Base-by-base conservation (phyloP, 2,888 invertebrate genomes). In the Salpingus planirostris region DNA sequence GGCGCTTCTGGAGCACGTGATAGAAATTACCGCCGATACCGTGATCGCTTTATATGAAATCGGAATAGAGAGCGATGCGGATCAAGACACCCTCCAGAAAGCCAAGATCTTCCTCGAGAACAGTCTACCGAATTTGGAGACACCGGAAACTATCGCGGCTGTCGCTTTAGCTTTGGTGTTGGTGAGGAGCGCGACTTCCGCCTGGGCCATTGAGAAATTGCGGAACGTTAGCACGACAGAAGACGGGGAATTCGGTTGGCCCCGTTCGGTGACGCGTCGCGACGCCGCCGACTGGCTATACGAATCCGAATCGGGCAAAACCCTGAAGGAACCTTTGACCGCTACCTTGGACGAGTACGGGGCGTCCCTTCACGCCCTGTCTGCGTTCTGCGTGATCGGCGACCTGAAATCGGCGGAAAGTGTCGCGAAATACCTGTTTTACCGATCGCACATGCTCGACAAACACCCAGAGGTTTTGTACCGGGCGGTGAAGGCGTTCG, bases 201-300 rank as follows among this genome's bases (percentile, higher is more conserved):
- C 70, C 0, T 73, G 72, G 62, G 76, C 76, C 0, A 58, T 78
- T 2, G 64, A 70, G 5, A 72, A 73, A 37, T 52, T 78, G 22
- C 61, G 68, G 13, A 76, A 76, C 38, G 71, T 71, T 1, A 77
- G 77, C 0, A 77, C 76, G 1, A 75, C 76, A 1, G 77, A 78
- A 55, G 78, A 78, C 49, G 76, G 76, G 0, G 78, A 78, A 46
- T 78, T 78, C 36, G 77, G 77, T 1, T 78, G 78, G 78, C 76
- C 76, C 2, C 61, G 62, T 40, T 56, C 60, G 3, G 65, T 71
- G 2, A 70, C 73, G 0, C 65, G 71, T 32, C 67, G 70, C 33
- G 74, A 76, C 36, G 75, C 75, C 2, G 74, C 74, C 7, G 76
- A 77, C 50, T 77, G 76, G 76, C 61, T 77, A 2, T 66, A 76